Evolutionary conservation across 2,113 vertebrate species (phyloP).

Genomic region (Rhodinocichla rosea): DNA sequence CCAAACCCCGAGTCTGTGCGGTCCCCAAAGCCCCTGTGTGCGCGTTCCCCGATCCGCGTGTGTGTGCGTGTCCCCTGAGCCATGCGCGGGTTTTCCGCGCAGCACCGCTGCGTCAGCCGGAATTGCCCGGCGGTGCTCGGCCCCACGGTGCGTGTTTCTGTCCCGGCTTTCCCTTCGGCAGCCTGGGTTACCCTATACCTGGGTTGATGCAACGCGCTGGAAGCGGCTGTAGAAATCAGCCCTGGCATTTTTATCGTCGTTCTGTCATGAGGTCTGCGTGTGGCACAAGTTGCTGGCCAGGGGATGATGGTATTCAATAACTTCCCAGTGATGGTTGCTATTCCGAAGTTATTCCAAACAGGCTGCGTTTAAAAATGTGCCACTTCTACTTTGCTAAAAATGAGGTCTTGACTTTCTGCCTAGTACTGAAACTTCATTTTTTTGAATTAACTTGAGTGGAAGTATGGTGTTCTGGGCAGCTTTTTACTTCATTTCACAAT

Average conservation of each 20-base stretch:
- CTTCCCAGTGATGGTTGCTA: slow-evolving; percentile 21
- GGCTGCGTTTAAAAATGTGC: not conserved
- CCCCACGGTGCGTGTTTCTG: not conserved
- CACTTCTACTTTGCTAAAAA: not conserved
- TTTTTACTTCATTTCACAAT: slow-evolving; percentile 52
- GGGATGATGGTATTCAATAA: not conserved
- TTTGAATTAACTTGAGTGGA: not conserved
- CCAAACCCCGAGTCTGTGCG: not conserved
- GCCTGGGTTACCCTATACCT: not conserved
- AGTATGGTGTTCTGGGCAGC: not conserved
- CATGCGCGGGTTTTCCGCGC: not conserved
- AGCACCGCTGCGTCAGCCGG: not conserved
- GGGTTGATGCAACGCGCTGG: not conserved
- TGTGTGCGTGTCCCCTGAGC: rapidly evolving
- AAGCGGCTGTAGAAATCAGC: not conserved
- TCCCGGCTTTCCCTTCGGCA: not conserved
- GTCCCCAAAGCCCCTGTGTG: not conserved
- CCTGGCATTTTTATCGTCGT: not conserved
- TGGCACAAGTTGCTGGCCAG: not conserved
- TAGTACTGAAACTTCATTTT: not conserved
- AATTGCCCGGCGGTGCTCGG: not conserved
- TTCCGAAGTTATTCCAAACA: slow-evolving; percentile 5
- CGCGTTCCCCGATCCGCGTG: not conserved
- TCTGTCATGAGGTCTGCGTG: not conserved
- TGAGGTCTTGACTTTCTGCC: not conserved